Conservation (phyloP, 2,797 vertebrate genomes). For the Margarornis squamiger region DNA sequence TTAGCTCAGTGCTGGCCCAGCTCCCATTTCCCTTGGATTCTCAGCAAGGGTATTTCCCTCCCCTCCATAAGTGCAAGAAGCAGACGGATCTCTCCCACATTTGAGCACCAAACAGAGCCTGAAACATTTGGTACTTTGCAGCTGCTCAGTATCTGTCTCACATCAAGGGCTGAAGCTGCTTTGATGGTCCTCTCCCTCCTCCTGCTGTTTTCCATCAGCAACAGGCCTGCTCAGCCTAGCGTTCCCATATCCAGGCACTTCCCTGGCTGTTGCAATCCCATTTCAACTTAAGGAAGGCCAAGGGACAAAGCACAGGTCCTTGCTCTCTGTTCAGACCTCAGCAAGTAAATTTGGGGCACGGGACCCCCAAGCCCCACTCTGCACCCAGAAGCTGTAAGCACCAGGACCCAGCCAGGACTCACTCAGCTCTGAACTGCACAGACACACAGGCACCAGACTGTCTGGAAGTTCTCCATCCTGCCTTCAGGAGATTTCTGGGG, state of each 20-base stretch:
- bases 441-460: constrained; percentile 10
- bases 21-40: neutral
- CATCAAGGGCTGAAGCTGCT: neutral
- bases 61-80: neutral
- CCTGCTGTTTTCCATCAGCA: neutral
- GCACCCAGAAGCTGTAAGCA: neutral
- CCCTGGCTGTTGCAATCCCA: neutral
- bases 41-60: constrained; percentile 17
- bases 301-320: neutral
- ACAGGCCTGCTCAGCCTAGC: neutral
- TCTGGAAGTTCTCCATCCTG: constrained; percentile 9
- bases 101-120: neutral
- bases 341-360: neutral
- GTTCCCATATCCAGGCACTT: neutral
- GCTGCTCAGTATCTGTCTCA: constrained; percentile 13
- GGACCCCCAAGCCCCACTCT: neutral
- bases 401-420: neutral
- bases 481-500: neutral
- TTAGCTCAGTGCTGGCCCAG: constrained; percentile 22
- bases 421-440: neutral
- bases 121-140: neutral
- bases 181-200: neutral
- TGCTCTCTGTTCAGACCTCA: neutral
- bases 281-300: neutral
- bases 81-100: neutral